Percentiles rank a stretch among this genome's conserved stretches.
Conservation (phyloP, 2,888 invertebrate species). For the Tetropium fuscum region DNA sequence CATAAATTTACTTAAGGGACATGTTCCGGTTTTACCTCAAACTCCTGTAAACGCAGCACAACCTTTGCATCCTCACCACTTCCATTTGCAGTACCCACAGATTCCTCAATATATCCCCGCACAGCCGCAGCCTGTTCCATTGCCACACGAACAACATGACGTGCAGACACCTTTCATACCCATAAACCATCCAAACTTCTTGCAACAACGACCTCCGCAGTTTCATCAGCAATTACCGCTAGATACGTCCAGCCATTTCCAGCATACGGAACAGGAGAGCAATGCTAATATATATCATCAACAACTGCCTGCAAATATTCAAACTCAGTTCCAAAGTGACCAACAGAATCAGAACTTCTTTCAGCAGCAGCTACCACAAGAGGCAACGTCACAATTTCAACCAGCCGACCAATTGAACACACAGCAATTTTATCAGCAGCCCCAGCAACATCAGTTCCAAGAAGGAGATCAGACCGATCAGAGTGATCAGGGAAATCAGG, state of each 20-base stretch:
- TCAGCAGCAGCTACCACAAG: slow-evolving; percentile 21
- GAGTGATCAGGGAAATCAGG: slow-evolving; percentile 34
- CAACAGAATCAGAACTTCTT: slow-evolving; percentile 22
- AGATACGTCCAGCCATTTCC: slow-evolving; percentile 35
- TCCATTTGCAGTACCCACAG: slow-evolving; percentile 39
- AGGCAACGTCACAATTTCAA: slow-evolving; percentile 1
- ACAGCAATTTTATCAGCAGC: slow-evolving; percentile 31
- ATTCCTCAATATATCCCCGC: slow-evolving; percentile 26
- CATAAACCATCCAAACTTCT: slow-evolving; percentile 27
- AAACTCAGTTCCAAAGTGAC: slow-evolving; percentile 14
- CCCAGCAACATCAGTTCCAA: slow-evolving; percentile 34
- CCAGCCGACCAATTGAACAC: slow-evolving; percentile 37
- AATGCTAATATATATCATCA: slow-evolving; percentile 39
- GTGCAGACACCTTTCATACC: slow-evolving; percentile 41
- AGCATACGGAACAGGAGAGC: slow-evolving; percentile 19
- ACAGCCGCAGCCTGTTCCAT: slow-evolving; percentile 10
- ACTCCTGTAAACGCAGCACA: slow-evolving; percentile 29
- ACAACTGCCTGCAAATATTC: slow-evolving; percentile 3
- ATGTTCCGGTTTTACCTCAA: slow-evolving; percentile 36
- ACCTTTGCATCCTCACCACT: slow-evolving; percentile 35
- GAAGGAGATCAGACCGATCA: slow-evolving; percentile 33
- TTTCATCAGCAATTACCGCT: slow-evolving; percentile 39
- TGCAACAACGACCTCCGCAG: slow-evolving; percentile 27
- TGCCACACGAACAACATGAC: slow-evolving; percentile 24
- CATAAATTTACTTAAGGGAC: slow-evolving; percentile 34